A percentile compares a stretch with the other conserved stretches of the same genome.
These are phyloP conservation scores for Thalassoma bifasciatum DNA, from an alignment of 2,113 vertebrate genomes.

Conservation along the genomic window DNA sequence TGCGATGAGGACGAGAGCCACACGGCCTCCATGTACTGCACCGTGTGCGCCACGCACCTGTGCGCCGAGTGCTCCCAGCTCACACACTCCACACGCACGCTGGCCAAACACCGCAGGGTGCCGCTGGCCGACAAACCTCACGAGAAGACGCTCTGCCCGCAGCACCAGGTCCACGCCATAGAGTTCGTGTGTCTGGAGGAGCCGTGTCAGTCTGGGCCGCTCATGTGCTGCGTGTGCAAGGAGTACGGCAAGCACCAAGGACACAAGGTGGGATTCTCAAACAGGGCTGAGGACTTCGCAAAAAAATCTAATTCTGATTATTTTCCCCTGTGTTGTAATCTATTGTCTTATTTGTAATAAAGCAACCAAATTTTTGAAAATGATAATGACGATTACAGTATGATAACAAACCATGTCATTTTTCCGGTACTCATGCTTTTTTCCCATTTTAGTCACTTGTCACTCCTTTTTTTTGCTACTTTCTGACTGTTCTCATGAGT, in stretches of 20 bases:
- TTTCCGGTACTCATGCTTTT: no score
- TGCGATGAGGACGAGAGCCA: slow-evolving; percentile 98
- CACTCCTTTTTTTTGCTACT: no score
- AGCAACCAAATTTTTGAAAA: no score
- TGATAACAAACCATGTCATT: no score
- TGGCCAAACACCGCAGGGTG: slow-evolving; percentile 95
- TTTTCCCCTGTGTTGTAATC: no score
- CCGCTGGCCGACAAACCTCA: slow-evolving; percentile 98
- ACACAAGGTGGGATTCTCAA: slow-evolving; percentile 86
- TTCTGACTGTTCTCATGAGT: no score
- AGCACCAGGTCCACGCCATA: slow-evolving; percentile 98
- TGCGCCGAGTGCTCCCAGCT: slow-evolving; percentile 95
- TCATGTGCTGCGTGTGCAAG: slow-evolving; percentile 99
- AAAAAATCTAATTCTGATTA: no score
- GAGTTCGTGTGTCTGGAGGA: slow-evolving; percentile 99
- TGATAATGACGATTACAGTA: no score
- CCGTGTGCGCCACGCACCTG: slow-evolving; percentile 96
- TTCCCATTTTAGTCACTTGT: no score
- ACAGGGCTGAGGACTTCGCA: no score
- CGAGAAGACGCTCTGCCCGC: slow-evolving; percentile 96
- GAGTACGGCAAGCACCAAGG: slow-evolving; percentile 99
- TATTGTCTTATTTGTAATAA: no score
- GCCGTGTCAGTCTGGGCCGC: slow-evolving; percentile 90
- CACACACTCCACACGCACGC: slow-evolving; percentile 97
- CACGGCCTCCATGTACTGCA: slow-evolving; percentile 95